Evolutionary conservation across 2,113 vertebrate genomes (phyloP).

Genomic region (Scartelaos histophorus): DNA sequence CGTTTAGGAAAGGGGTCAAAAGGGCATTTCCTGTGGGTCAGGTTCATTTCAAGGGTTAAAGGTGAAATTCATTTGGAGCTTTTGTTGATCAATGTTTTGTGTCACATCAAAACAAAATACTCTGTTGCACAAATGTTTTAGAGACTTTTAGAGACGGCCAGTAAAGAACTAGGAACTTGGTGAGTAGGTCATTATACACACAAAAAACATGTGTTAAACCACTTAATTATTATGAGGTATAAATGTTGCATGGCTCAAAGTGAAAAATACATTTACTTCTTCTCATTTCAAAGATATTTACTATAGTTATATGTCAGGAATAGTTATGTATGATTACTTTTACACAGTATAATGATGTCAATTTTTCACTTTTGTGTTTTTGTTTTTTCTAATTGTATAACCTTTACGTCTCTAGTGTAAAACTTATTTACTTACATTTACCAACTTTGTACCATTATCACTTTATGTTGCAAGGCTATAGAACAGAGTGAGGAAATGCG

Average conservation of each 20-base stretch:
- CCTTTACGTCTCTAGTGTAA: too few species aligned
- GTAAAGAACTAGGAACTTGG: not conserved
- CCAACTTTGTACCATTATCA: not conserved
- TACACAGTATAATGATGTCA: not conserved
- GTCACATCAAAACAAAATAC: not conserved
- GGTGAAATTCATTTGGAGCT: slow-evolving; percentile 13
- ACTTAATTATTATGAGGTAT: not conserved
- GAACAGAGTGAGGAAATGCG: slow-evolving; percentile 13
- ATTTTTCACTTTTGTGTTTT: not conserved
- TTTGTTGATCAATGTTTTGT: not conserved
- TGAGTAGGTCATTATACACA: not conserved
- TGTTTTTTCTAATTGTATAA: too few species aligned
- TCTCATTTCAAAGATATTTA: too few species aligned
- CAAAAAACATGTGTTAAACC: not conserved
- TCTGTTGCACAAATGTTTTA: not conserved
- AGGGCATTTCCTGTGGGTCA: slow-evolving; percentile 33
- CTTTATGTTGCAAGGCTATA: not conserved
- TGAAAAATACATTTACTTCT: too few species aligned
- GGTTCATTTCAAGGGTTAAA: slow-evolving; percentile 21
- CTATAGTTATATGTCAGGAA: not conserved
- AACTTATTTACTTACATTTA: not conserved
- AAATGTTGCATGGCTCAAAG: too few species aligned
- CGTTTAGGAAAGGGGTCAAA: slow-evolving; percentile 34
- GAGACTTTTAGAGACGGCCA: slow-evolving; percentile 5
- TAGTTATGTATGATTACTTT: not conserved